A percentile compares a stretch with the other conserved stretches of the same genome.
phyloP scores from a whole-genome alignment of 2,113 vertebrate genomes.

The Poecile atricapillus region DNA sequence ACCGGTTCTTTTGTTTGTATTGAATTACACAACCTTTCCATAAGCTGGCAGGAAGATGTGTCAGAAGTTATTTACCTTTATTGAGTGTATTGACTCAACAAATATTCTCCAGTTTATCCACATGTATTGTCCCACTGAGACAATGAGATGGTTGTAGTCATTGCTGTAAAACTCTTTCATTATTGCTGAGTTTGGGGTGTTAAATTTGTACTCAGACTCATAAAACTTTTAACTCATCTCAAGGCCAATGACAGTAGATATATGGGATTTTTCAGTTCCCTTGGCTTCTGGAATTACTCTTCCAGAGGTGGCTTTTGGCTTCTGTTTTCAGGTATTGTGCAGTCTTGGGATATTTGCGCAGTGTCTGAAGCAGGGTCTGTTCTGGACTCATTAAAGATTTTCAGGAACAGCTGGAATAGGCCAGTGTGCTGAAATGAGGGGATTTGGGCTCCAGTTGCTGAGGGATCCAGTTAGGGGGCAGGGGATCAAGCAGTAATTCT shows the following conservation, averaged over 20 bases:
- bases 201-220: not conserved
- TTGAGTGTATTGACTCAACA: not conserved
- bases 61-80: not conserved
- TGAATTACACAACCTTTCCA: not conserved
- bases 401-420: not conserved
- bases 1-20: rapidly evolving
- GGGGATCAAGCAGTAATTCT: not conserved
- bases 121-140: rapidly evolving
- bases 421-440: not conserved
- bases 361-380: rapidly evolving
- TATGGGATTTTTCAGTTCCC: not conserved
- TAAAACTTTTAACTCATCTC: not conserved
- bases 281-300: not conserved
- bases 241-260: rapidly evolving
- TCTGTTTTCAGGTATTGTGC: not conserved
- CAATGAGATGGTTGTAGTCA: rapidly evolving
- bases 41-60: not conserved
- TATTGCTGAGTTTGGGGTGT: not conserved
- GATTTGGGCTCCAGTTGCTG: rapidly evolving
- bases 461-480: no score
- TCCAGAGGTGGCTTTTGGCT: not conserved
- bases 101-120: rapidly evolving
- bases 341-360: rapidly evolving
- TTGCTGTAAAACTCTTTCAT: not conserved
- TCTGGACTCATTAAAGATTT: not conserved